These are phyloP conservation scores for Tamias sibiricus DNA, from an alignment of 2,113 vertebrate species.

Conservation along the genomic window DNA sequence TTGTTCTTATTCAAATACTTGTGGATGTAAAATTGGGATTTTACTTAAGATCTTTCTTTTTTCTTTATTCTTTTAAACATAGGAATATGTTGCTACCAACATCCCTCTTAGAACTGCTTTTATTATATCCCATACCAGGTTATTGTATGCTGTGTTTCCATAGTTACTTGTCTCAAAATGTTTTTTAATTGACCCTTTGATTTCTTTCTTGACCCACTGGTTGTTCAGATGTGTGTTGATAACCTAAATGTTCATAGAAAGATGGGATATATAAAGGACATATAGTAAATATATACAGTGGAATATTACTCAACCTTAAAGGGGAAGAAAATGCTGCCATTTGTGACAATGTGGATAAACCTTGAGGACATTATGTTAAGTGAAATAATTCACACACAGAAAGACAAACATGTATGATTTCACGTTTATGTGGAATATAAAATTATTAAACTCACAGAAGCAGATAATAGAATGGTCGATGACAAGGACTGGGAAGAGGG, in stretches of 20 bases:
- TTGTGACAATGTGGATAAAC: not conserved
- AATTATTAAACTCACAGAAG: not conserved
- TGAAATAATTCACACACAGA: not conserved
- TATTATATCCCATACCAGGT: not conserved
- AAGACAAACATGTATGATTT: not conserved
- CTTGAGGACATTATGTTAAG: not conserved
- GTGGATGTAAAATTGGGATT: not conserved
- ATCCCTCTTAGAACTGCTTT: not conserved
- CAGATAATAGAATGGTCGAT: not conserved
- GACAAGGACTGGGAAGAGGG: not conserved
- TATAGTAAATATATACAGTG: not conserved
- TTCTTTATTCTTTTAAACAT: not conserved
- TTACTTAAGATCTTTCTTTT: not conserved
- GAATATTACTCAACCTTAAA: not conserved
- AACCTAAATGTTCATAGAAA: not conserved
- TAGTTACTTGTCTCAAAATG: not conserved
- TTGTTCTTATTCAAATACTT: not conserved
- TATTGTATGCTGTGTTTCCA: not conserved
- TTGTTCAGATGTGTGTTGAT: not conserved
- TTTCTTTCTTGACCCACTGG: not conserved
- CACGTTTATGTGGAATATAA: not conserved
- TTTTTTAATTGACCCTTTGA: not conserved
- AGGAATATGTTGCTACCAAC: not conserved
- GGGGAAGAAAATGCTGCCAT: not conserved
- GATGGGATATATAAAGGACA: not conserved